Evolutionary conservation across 2,797 vertebrate species (phyloP).

Genomic region (Clarias fuscus): DNA sequence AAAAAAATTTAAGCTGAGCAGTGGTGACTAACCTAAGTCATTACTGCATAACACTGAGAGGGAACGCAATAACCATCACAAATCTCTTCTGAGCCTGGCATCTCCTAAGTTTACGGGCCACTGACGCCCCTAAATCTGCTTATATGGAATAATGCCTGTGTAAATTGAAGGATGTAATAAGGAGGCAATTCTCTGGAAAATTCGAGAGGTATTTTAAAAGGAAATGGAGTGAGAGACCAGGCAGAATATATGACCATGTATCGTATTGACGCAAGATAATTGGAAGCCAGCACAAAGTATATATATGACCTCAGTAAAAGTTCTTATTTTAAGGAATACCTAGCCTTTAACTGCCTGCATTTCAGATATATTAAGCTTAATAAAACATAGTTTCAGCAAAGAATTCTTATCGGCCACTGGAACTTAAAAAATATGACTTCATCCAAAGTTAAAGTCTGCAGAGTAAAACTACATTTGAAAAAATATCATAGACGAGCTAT

Average conservation of each 20-base stretch:
- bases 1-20: neutral
- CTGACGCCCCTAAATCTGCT: conserved; percentile 6
- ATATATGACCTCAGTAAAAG: neutral
- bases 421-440: neutral
- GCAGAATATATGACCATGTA: neutral
- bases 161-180: conserved; percentile 9
- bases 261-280: neutral
- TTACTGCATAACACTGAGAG: neutral
- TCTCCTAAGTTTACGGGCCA: conserved; percentile 29
- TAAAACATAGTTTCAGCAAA: neutral
- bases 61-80: conserved; percentile 24
- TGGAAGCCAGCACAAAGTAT: neutral
- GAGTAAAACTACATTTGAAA: neutral
- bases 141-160: conserved; percentile 18
- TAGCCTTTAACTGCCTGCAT: neutral
- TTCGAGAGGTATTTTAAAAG: neutral
- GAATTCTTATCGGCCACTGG: neutral
- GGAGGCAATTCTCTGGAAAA: conserved; percentile 1
- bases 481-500: neutral
- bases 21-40: neutral
- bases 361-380: neutral
- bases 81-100: conserved; percentile 22
- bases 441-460: neutral
- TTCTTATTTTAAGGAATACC: conserved; percentile 1
- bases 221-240: neutral